A percentile compares a stretch with the other conserved stretches of the same genome.
These are phyloP conservation scores for Montifringilla adamsi DNA, from an alignment of 2,113 vertebrate species.

Conservation along the genomic window DNA sequence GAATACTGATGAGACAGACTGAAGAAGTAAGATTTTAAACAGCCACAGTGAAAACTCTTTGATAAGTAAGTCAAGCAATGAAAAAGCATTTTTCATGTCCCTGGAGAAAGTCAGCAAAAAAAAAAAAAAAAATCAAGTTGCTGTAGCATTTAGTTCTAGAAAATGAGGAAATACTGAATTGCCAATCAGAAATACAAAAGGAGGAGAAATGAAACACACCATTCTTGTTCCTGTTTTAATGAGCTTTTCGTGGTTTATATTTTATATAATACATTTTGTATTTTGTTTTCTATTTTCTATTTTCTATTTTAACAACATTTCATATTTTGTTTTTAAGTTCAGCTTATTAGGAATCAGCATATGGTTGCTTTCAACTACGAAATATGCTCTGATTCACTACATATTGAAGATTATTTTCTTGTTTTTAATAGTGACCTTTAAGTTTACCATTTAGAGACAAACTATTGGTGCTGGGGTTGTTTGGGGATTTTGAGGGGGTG, in stretches of 20 bases:
- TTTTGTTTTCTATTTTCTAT: background rate
- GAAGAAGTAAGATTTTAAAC: background rate
- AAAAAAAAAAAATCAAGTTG: background rate
- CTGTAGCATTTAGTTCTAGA: background rate
- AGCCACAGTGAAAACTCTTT: background rate
- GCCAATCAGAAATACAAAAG: background rate
- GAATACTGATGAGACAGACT: background rate
- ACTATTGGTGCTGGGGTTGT: background rate
- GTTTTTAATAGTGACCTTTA: background rate
- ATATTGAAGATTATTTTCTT: background rate
- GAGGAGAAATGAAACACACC: background rate
- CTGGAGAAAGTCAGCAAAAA: background rate
- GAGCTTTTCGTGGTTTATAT: background rate
- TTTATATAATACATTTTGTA: background rate
- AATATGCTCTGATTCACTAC: background rate
- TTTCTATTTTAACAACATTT: background rate
- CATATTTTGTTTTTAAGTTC: background rate
- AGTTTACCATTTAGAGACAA: background rate
- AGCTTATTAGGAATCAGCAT: background rate
- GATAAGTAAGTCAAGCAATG: background rate
- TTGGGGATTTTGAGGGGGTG: accelerated
- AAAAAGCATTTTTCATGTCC: background rate
- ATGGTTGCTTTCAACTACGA: background rate
- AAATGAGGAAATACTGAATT: background rate
- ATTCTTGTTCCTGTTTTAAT: background rate